A percentile compares a stretch with the other conserved stretches of the same genome.
Evolutionary conservation across 2,113 vertebrate genomes (phyloP).

Genomic region (Thinocorus orbignyianus): DNA sequence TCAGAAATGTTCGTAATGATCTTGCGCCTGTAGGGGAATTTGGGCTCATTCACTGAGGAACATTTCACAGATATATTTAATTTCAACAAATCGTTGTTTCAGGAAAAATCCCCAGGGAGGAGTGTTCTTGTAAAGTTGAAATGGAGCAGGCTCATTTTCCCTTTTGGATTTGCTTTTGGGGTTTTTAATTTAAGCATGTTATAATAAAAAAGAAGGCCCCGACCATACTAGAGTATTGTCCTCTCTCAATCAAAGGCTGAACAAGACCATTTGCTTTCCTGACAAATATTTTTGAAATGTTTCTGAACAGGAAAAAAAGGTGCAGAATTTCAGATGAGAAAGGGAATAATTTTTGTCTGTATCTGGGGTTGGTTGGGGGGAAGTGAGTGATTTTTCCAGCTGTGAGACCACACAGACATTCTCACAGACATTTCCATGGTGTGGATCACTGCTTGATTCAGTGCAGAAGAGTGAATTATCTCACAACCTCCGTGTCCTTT

Average conservation of each 20-base stretch:
- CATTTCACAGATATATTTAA: neutral
- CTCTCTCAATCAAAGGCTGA: neutral
- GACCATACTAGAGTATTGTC: neutral
- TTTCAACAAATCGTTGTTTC: neutral
- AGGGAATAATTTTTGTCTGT: neutral
- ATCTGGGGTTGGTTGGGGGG: neutral
- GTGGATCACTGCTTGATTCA: neutral
- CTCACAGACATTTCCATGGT: neutral
- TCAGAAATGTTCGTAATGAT: neutral
- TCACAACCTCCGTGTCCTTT: neutral
- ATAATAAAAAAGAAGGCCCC: neutral
- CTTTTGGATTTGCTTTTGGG: neutral
- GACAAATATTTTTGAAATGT: neutral
- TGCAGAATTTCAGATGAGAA: neutral
- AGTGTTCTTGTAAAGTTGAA: neutral
- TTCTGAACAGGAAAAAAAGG: neutral
- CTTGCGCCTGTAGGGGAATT: neutral
- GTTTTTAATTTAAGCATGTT: neutral
- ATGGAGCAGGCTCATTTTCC: neutral
- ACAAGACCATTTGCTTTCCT: neutral
- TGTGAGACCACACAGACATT: rapidly evolving
- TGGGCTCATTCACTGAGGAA: neutral
- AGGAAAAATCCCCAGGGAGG: neutral
- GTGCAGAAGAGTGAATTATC: neutral
- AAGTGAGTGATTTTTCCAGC: neutral